These are phyloP conservation scores for Eulemur albifrons DNA, from an alignment of 2,797 vertebrate species.

Conservation along the genomic window DNA sequence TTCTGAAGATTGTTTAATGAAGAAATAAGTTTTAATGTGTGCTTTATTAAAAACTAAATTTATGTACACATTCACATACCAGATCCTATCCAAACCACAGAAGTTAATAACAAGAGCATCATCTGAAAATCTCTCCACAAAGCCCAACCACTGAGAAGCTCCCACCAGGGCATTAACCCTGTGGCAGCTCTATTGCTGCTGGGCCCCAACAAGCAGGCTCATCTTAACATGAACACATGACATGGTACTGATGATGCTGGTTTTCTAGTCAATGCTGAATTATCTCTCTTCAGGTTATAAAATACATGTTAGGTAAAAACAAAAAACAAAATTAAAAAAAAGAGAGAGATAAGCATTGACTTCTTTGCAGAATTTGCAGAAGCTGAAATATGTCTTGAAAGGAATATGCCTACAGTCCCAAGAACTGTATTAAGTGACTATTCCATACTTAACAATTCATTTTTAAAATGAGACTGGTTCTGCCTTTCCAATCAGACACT, in stretches of 20 bases:
- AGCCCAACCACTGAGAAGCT: neutral
- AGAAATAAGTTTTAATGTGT: neutral
- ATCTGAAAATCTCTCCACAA: neutral
- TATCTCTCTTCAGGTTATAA: neutral
- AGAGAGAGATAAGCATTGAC: neutral
- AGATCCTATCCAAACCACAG: neutral
- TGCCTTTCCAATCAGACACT: neutral
- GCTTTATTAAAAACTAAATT: neutral
- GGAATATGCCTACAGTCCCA: neutral
- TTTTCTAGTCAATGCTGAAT: neutral
- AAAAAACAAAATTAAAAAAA: neutral
- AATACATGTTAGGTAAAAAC: neutral
- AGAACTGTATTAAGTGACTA: neutral
- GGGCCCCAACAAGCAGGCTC: neutral
- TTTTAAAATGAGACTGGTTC: neutral
- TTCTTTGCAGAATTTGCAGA: neutral
- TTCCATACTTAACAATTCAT: neutral
- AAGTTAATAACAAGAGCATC: neutral
- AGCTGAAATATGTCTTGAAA: neutral
- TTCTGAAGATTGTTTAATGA: neutral
- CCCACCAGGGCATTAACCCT: neutral
- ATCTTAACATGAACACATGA: neutral
- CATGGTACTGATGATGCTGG: neutral
- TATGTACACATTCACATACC: neutral
- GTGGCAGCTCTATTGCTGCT: neutral